Evolutionary conservation across 2,797 vertebrate genomes (phyloP), one percentile per base, ranked within the genome.

Genomic region (Sus cebifrons): DNA sequence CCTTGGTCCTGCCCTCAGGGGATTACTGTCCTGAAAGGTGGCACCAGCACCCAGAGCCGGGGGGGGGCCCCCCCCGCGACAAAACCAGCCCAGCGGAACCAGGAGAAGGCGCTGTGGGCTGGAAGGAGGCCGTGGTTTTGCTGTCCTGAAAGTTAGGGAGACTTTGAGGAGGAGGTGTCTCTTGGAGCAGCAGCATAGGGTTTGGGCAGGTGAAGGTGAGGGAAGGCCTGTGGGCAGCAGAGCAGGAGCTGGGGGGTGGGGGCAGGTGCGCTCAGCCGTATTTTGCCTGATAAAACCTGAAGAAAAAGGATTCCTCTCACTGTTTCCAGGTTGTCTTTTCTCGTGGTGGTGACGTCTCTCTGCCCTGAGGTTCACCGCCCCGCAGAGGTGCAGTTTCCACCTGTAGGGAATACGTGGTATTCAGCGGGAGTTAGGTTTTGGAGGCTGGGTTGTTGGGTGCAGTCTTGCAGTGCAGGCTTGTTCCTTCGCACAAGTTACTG

Each of bases 241-340:
- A 32, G 32, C 23, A 4, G 56, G 89, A 32, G 9, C 84, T 12
- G 2, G 49, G 23, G 56, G n/a, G 49, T 0, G 6, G 25, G 49
- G 16, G 3, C 0, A 6, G 23, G 67, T 60, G 40, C 49, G 18
- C 29, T n/a, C 1, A 13, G 25, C 89, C 20, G 6, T 0, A 0
- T 52, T 12, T 44, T 6, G n/a, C 6, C 44, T 56, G 71, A 10
- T 32, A 23, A 58, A 54, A 23, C 36, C 86, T 6, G 9, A 36
- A 32, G 13, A 32, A 13, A 16, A 58, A n/a, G 65, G 29, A 20
- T 21, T 52, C 12, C 49, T 52, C 64, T 60, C 44, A 1, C 16
- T 29, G 17, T 23, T 84, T 36, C 52, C 58, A 23, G 13, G 17
- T 70, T 25, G 49, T n/a, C 77, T 54, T 62, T 65, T 71, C 75